Conservation (phyloP, 2,888 invertebrate species). For the Odontocerum albicorne region DNA sequence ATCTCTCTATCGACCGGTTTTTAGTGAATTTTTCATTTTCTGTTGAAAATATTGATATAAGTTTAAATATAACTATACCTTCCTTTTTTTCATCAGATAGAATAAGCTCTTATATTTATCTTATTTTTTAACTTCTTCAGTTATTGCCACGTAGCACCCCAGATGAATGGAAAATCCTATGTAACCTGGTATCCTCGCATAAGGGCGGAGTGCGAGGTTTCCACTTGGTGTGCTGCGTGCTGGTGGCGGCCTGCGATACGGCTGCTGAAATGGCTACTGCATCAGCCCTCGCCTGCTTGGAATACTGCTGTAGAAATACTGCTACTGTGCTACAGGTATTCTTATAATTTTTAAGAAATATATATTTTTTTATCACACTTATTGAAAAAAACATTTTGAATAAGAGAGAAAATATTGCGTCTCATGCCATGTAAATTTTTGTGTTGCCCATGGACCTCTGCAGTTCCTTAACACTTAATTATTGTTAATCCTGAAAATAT, state of each 20-base stretch:
- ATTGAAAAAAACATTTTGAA: no score
- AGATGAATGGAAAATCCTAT: constrained; percentile 48
- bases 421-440: no score
- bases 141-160: constrained; percentile 44
- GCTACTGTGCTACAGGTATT: constrained; percentile 46
- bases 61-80: no score
- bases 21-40: no score
- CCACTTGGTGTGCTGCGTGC: constrained; percentile 5
- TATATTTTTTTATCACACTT: not conserved
- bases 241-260: constrained; percentile 4
- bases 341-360: constrained; percentile 1
- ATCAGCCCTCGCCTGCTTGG: constrained; percentile 44
- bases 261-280: constrained; percentile 31
- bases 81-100: no score
- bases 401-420: no score
- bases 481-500: no score
- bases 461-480: no score
- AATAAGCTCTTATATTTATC: not conserved
- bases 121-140: constrained; percentile 39
- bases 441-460: no score
- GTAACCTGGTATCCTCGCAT: constrained; percentile 44
- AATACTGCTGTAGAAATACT: constrained; percentile 47
- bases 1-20: no score
- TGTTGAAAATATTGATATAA: no score
- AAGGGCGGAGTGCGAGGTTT: constrained; percentile 24